phyloP scores from a whole-genome alignment of 2,113 vertebrate genomes.

The Myrmecobius fasciatus region DNA sequence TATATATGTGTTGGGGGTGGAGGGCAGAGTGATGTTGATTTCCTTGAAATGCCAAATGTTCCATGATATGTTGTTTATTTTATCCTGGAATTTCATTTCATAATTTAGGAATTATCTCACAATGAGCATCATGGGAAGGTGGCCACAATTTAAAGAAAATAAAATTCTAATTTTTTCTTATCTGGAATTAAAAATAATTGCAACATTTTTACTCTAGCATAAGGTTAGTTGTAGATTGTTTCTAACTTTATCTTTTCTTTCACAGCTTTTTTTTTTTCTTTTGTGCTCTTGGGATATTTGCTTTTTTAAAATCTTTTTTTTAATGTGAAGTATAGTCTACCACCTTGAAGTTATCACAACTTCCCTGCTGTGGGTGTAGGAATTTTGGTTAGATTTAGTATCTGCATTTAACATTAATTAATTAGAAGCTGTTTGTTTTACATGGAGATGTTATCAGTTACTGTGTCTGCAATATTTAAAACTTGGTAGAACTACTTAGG shows the following conservation, averaged over 20 bases:
- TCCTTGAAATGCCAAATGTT: not conserved
- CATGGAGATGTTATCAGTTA: conserved; percentile 63
- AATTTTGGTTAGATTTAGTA: conserved; percentile 76
- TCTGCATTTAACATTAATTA: conserved; percentile 77
- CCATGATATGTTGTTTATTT: conserved; percentile 1
- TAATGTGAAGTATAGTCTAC: conserved; percentile 66
- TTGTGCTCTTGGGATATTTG: conserved; percentile 45
- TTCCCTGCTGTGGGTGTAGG: conserved; percentile 74
- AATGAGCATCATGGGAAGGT: not conserved
- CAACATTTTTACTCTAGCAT: not conserved
- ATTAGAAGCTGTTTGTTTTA: conserved; percentile 74
- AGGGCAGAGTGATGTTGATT: not conserved
- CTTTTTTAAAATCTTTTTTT: conserved; percentile 43
- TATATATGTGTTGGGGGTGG: not conserved
- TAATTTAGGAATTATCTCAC: conserved; percentile 10
- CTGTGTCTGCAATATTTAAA: conserved; percentile 63
- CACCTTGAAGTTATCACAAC: conserved; percentile 73
- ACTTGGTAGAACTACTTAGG: conserved; percentile 27
- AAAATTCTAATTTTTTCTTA: not conserved
- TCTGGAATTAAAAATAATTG: not conserved
- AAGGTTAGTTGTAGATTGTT: not conserved
- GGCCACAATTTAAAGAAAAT: not conserved
- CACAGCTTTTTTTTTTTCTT: conserved; percentile 57
- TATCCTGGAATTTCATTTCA: conserved; percentile 10
- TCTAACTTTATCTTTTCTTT: conserved; percentile 51